These are phyloP conservation scores for Tipula vernalis DNA, from an alignment of 2,888 invertebrate genomes.

Conservation along the genomic window DNA sequence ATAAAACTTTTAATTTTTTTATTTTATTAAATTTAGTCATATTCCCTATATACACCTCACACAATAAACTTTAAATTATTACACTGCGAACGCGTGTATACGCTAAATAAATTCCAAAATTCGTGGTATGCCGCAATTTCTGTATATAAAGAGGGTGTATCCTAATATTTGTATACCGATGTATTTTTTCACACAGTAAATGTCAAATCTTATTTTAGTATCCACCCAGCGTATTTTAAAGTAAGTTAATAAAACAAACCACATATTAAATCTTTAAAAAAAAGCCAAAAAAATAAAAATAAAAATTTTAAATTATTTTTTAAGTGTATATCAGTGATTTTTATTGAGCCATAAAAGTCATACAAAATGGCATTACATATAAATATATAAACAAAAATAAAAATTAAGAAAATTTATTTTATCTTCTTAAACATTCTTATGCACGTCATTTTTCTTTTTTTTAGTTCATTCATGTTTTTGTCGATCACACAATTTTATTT, in stretches of 20 bases:
- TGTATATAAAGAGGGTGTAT: neutral
- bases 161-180: neutral
- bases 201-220: neutral
- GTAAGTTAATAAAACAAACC: neutral
- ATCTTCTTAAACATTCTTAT: neutral
- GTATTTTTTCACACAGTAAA: neutral
- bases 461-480: neutral
- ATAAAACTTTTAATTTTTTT: no score
- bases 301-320: neutral
- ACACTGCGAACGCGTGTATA: neutral
- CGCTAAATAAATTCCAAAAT: neutral
- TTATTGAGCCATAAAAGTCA: slow-evolving; percentile 11
- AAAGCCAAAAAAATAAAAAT: neutral
- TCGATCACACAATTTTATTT: neutral
- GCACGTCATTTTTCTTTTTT: neutral
- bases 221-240: neutral
- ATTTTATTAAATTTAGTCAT: neutral
- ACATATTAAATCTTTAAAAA: neutral
- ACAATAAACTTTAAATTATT: neutral
- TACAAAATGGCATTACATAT: slow-evolving; percentile 6
- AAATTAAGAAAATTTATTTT: neutral
- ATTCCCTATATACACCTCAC: neutral
- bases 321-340: neutral
- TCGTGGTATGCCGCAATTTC: neutral
- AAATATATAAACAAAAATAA: neutral